phyloP scores from a whole-genome alignment of 1,140 invertebrate species.

The Brachionus sp. region DNA sequence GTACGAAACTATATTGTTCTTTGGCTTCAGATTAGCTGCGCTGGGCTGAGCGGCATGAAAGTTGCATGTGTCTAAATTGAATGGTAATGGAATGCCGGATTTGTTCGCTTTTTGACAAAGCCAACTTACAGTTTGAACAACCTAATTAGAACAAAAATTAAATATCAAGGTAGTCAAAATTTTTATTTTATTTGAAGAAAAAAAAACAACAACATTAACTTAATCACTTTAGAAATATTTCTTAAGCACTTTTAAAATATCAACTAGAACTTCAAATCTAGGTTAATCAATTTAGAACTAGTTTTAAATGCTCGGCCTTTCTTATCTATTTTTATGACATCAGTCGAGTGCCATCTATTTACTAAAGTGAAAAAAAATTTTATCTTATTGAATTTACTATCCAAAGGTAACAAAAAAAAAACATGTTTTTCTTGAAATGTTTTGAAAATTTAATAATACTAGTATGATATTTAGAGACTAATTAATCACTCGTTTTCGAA shows the following conservation, averaged over 20 bases:
- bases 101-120: slow-evolving; percentile 8
- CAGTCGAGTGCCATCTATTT: neutral
- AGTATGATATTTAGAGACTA: neutral
- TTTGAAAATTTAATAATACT: slow-evolving; percentile 14
- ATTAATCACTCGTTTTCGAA: neutral
- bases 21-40: neutral
- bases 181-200: neutral
- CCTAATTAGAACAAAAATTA: neutral
- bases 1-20: slow-evolving; percentile 2
- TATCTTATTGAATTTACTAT: neutral
- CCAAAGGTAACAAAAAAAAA: neutral
- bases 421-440: slow-evolving; percentile 16
- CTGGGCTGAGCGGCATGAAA: neutral
- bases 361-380: neutral
- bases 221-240: slow-evolving; percentile 4
- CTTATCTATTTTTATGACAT: slow-evolving; percentile 8
- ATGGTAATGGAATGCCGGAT: slow-evolving; percentile 21
- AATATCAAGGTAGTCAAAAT: neutral
- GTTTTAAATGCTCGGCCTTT: neutral
- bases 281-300: slow-evolving; percentile 1
- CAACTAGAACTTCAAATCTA: slow-evolving; percentile 11
- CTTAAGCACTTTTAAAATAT: slow-evolving; percentile 27
- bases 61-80: neutral
- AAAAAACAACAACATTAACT: neutral
- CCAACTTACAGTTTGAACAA: slow-evolving; percentile 24